Evolutionary conservation across 2,888 invertebrate genomes (phyloP), one percentile per base, ranked within the genome.

Genomic region (Plusia festucae): DNA sequence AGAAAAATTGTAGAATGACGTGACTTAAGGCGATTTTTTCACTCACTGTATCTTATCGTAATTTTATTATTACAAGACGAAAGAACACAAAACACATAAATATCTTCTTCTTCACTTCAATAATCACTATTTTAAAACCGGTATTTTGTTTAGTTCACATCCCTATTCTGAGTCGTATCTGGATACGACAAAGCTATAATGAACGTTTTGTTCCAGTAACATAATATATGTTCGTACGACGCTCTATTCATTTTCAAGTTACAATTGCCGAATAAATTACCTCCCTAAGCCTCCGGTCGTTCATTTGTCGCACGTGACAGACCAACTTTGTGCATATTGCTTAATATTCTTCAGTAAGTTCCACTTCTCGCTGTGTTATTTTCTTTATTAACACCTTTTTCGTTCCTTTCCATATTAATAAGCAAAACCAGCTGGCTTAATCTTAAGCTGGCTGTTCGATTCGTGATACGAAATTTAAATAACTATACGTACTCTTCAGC

Each of bases 211-310:
- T 63, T 53, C 34, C 32, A 58, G 65, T 60, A 64, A 30, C 56
- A n/a, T n/a, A n/a, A n/a, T n/a, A 66, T 57, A 53, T 62, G 63
- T 27, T 65, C 51, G 32, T 70, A 65, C 62, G 63, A 46, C 46
- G 15, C 46, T 57, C 52, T 57, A 53, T 72, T 63, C 53, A 79
- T 62, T 80, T 70, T 70, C 63, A 63, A 72, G 62, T 68, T 56
- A 75, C 67, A 75, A 70, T 79, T 76, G 65, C 57, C 65, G 52
- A 67, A 76, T 73, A 81, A 81, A 79, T 79, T 81, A 76, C 65
- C 61, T 64, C 22, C 13, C 13, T 73, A 73, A 72, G 73, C 69
- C 61, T 55, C 58, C 20, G 46, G 60, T 32, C 63, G 54, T 81
- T 81, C 72, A 70, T 73, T 78, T 63, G 69, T 60, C 15, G 68